A percentile compares a stretch with the other conserved stretches of the same genome.
phyloP scores from a whole-genome alignment of 2,113 vertebrate species.

The Hyaena hyaena region DNA sequence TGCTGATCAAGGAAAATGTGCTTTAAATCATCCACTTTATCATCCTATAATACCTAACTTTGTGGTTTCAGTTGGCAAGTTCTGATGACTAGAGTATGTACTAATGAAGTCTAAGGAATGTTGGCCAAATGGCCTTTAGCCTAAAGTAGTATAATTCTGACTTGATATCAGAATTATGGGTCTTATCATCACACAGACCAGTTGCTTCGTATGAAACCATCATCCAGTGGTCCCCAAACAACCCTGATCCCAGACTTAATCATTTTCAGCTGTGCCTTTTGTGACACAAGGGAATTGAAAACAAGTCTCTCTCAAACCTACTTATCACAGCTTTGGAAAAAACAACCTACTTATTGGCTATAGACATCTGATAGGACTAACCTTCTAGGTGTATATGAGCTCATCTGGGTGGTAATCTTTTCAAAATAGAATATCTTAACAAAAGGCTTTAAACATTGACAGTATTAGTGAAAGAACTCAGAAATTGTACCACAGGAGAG shows the following conservation, averaged over 20 bases:
- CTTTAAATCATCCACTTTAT: background rate
- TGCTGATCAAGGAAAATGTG: background rate
- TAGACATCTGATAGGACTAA: conserved; percentile 6
- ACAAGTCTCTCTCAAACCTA: background rate
- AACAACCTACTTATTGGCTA: background rate
- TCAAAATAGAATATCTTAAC: conserved; percentile 38
- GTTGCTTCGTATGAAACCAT: background rate
- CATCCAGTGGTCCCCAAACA: background rate
- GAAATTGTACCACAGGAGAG: background rate
- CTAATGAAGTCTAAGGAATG: background rate
- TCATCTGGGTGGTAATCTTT: background rate
- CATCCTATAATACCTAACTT: background rate
- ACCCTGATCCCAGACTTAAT: background rate
- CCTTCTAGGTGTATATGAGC: background rate
- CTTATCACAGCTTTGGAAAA: conserved; percentile 14
- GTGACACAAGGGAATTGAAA: background rate
- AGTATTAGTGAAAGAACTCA: conserved; percentile 50
- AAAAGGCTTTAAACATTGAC: background rate
- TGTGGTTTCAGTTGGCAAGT: conserved; percentile 12
- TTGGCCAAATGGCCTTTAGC: conserved; percentile 39
- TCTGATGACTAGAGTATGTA: background rate
- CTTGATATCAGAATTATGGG: conserved; percentile 36
- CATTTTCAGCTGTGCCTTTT: background rate
- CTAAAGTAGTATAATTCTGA: background rate
- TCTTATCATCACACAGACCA: background rate